Conservation (phyloP, 1,140 invertebrate species). For the Aphelenchoides avenae region DNA sequence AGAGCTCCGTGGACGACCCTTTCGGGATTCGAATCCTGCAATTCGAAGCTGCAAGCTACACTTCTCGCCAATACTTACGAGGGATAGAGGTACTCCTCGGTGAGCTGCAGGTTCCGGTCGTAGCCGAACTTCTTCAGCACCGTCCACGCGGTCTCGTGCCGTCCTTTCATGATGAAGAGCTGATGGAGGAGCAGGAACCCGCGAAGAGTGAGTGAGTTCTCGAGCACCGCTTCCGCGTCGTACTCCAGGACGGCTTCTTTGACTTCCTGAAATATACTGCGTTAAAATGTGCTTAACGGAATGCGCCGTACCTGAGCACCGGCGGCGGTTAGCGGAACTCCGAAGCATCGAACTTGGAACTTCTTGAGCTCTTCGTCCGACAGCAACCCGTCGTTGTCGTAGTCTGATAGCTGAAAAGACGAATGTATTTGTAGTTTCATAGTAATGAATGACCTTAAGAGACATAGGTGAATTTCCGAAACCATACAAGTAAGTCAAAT, state of each 20-base stretch:
- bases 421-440: conserved; percentile 19
- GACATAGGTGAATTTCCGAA: too few relatives aligned
- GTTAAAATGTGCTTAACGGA: conserved; percentile 9
- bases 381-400: conserved; percentile 89
- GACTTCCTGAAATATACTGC: conserved; percentile 90
- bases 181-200: conserved; percentile 94
- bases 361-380: conserved; percentile 93
- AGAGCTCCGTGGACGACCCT: conserved; percentile 50
- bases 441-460: too few relatives aligned
- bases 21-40: conserved; percentile 36
- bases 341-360: conserved; percentile 91
- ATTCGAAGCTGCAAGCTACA: conserved; percentile 8
- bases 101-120: conserved; percentile 83
- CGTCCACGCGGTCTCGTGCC: conserved; percentile 94
- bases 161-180: conserved; percentile 92
- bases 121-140: conserved; percentile 98
- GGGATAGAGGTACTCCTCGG: conserved; percentile 82
- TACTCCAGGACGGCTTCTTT: conserved; percentile 88
- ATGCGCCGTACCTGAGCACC: conserved; percentile 33
- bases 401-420: conserved; percentile 75
- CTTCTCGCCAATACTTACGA: conserved; percentile 65
- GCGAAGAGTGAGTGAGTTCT: conserved; percentile 84
- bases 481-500: conserved; percentile 22
- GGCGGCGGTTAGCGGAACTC: conserved; percentile 74
- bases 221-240: conserved; percentile 79